Conservation (phyloP, 2,113 vertebrate genomes). For the Herpailurus yagouaroundi region DNA sequence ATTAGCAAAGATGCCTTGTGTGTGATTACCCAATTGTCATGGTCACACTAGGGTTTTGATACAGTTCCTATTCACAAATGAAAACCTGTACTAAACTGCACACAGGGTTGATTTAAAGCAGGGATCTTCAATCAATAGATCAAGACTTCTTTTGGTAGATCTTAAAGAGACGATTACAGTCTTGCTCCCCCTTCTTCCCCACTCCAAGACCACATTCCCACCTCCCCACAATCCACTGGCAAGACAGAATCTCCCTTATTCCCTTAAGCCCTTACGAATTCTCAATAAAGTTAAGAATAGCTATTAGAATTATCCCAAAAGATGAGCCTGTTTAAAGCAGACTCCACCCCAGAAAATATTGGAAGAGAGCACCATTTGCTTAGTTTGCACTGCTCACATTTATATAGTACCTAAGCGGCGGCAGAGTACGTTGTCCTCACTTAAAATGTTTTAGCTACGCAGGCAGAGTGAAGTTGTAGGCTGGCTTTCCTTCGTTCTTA, state of each 20-base stretch:
- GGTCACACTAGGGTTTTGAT: conserved; percentile 72
- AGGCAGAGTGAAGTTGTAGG: neutral
- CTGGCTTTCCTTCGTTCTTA: conserved; percentile 18
- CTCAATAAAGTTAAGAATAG: conserved; percentile 32
- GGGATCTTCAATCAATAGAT: conserved; percentile 34
- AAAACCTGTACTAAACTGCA: conserved; percentile 48
- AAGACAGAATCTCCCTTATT: neutral
- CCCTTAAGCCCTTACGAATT: conserved; percentile 14
- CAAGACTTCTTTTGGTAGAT: conserved; percentile 31
- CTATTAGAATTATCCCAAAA: conserved; percentile 23
- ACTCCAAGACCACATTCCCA: neutral
- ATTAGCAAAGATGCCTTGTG: conserved; percentile 78
- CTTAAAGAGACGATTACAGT: conserved; percentile 1
- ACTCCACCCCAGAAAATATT: neutral
- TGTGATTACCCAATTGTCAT: conserved; percentile 80
- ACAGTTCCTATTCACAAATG: conserved; percentile 71
- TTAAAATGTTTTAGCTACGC: conserved; percentile 29
- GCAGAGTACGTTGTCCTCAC: neutral
- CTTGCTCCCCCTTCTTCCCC: neutral
- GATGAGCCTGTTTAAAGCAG: neutral
- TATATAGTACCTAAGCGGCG: neutral
- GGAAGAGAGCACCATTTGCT: neutral
- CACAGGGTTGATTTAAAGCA: conserved; percentile 37
- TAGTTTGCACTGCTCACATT: neutral
- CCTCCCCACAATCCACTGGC: neutral